phyloP scores from a whole-genome alignment of 2,888 invertebrate genomes.

The Thera britannica region DNA sequence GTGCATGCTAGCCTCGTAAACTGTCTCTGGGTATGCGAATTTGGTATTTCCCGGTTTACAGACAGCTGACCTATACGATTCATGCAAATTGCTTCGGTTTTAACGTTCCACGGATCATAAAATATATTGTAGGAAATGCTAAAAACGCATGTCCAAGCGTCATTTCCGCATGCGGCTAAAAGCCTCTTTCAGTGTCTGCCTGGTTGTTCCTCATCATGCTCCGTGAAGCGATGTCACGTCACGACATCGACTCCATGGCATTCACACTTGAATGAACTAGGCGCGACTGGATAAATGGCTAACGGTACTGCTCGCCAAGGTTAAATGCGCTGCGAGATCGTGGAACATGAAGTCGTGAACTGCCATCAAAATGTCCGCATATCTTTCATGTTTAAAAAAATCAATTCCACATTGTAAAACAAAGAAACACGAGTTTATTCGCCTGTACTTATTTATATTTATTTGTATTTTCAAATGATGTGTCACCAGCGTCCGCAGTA shows the following conservation, averaged over 20 bases:
- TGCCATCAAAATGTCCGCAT: slow-evolving; percentile 23
- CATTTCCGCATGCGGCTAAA: slow-evolving; percentile 48
- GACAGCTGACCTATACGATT: slow-evolving; percentile 34
- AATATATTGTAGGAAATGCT: slow-evolving; percentile 37
- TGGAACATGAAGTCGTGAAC: slow-evolving; percentile 27
- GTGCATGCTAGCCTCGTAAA: slow-evolving; percentile 24
- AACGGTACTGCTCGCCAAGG: slow-evolving; percentile 42
- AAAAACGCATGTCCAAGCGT: slow-evolving; percentile 41
- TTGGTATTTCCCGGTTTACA: slow-evolving; percentile 27
- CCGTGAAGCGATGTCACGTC: slow-evolving; percentile 47
- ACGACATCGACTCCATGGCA: slow-evolving; percentile 33
- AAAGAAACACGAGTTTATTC: slow-evolving; percentile 14
- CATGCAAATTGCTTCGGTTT: slow-evolving; percentile 29
- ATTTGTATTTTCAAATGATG: slow-evolving; percentile 19
- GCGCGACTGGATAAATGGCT: slow-evolving; percentile 40
- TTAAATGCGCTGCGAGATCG: slow-evolving; percentile 35
- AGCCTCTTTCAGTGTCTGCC: slow-evolving; percentile 34
- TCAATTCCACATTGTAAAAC: slow-evolving; percentile 1
- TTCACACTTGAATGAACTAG: slow-evolving; percentile 47
- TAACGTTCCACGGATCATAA: slow-evolving; percentile 30
- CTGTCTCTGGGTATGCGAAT: slow-evolving; percentile 17
- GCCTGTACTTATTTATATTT: slow-evolving; percentile 15
- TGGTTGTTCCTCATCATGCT: slow-evolving; percentile 28
- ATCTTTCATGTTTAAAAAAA: slow-evolving; percentile 8
- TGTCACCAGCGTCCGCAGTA: neutral